phyloP scores from a whole-genome alignment of 2,797 vertebrate species.

The Acanthurus leucopareius region DNA sequence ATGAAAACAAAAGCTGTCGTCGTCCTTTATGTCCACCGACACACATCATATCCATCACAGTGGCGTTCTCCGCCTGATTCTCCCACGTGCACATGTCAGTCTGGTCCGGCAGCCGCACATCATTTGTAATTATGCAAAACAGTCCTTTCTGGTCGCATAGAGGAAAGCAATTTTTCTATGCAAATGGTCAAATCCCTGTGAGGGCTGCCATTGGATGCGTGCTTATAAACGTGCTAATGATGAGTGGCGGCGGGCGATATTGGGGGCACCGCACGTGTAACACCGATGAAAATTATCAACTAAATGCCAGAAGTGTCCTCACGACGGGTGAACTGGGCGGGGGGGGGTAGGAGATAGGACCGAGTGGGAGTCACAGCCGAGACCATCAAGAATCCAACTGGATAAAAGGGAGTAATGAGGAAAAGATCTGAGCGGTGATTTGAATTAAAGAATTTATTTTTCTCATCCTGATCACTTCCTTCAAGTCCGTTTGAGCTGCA shows the following conservation, averaged over 20 bases:
- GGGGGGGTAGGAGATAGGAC: constrained; percentile 73
- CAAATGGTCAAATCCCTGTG: constrained; percentile 89
- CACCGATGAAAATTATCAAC: constrained; percentile 89
- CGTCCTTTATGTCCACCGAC: constrained; percentile 38
- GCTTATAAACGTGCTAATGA: constrained; percentile 87
- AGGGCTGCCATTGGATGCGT: constrained; percentile 76
- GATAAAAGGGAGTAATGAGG: constrained; percentile 85
- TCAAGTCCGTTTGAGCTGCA: constrained; percentile 76
- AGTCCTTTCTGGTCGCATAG: constrained; percentile 80
- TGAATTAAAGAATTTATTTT: constrained; percentile 81
- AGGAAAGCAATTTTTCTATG: constrained; percentile 91
- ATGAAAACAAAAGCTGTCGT: not conserved
- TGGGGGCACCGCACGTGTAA: constrained; percentile 84
- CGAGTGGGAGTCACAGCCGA: constrained; percentile 73
- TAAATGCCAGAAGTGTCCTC: constrained; percentile 89
- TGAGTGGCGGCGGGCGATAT: constrained; percentile 88
- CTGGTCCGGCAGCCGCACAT: constrained; percentile 82
- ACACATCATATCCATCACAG: constrained; percentile 23
- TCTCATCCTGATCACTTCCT: constrained; percentile 70
- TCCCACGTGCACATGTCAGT: constrained; percentile 81
- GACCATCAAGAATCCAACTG: constrained; percentile 84
- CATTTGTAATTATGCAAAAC: constrained; percentile 92
- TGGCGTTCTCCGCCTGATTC: constrained; percentile 59
- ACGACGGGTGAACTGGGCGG: constrained; percentile 54
- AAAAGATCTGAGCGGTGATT: constrained; percentile 83